Percentiles rank a stretch among this genome's conserved stretches.
Evolutionary conservation across 2,888 invertebrate species (phyloP).

Genomic region (Polyommatus icarus): DNA sequence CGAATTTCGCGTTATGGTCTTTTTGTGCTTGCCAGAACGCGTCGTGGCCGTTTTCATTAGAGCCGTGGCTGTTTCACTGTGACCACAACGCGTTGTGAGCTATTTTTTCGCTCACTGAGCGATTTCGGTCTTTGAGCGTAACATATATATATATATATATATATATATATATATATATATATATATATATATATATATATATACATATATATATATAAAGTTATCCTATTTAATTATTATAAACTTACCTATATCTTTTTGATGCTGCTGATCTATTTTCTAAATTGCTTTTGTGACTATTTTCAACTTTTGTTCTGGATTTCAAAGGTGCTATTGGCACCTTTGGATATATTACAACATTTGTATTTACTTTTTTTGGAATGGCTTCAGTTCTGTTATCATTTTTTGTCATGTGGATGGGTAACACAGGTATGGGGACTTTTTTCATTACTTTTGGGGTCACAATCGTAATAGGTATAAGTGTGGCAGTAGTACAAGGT

Average conservation of each 20-base stretch:
- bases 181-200: too few species aligned
- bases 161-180: too few species aligned
- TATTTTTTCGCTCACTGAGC: too few species aligned
- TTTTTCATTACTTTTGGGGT: conserved; percentile 34
- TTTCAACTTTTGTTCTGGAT: not conserved
- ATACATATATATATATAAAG: too few species aligned
- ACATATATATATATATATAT: too few species aligned
- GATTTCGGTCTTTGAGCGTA: too few species aligned
- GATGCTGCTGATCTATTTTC: conserved; percentile 55
- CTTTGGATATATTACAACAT: conserved; percentile 37
- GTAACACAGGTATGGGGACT: not conserved
- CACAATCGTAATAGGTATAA: conserved; percentile 55
- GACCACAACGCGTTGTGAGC: too few species aligned
- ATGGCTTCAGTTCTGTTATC: not conserved
- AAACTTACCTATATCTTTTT: conserved; percentile 50
- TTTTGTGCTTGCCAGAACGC: too few species aligned
- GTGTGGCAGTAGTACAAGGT: conserved; percentile 53
- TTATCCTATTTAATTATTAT: not conserved
- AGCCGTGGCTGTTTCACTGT: too few species aligned
- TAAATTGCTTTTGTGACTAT: conserved; percentile 11
- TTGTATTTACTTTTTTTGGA: not conserved
- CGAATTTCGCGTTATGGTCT: too few species aligned
- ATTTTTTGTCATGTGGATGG: not conserved
- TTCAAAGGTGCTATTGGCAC: conserved; percentile 31
- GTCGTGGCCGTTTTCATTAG: too few species aligned